phyloP scores from a whole-genome alignment of 2,888 invertebrate genomes.

The Chalcosyrphus nemorum region DNA sequence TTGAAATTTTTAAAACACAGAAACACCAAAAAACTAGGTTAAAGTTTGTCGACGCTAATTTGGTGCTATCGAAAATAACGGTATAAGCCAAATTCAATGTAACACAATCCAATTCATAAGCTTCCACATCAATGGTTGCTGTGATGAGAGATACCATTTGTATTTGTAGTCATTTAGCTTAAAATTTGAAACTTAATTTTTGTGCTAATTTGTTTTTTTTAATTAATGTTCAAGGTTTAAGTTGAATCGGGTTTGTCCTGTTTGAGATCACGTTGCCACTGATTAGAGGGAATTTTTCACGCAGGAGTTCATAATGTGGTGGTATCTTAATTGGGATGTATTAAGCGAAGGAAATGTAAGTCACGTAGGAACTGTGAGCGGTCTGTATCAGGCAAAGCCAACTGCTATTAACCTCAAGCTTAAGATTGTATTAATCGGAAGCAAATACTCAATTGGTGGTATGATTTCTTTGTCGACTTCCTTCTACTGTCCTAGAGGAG shows the following conservation, averaged over 20 bases:
- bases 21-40: conserved; percentile 8
- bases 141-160: neutral
- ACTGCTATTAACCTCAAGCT: no score
- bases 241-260: neutral
- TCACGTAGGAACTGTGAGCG: no score
- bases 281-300: neutral
- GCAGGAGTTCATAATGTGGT: no score
- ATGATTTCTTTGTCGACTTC: no score
- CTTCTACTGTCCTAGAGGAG: no score
- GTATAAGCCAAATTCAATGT: neutral
- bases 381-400: no score
- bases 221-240: neutral
- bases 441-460: no score
- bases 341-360: no score
- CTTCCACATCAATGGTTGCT: neutral
- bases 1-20: conserved; percentile 3
- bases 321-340: neutral
- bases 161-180: neutral
- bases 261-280: neutral
- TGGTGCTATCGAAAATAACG: neutral
- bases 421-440: no score
- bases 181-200: no score
- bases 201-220: neutral
- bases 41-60: neutral
- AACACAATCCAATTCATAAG: neutral